Evolutionary conservation across 2,888 invertebrate genomes (phyloP).

Genomic region (Andrena fulva): DNA sequence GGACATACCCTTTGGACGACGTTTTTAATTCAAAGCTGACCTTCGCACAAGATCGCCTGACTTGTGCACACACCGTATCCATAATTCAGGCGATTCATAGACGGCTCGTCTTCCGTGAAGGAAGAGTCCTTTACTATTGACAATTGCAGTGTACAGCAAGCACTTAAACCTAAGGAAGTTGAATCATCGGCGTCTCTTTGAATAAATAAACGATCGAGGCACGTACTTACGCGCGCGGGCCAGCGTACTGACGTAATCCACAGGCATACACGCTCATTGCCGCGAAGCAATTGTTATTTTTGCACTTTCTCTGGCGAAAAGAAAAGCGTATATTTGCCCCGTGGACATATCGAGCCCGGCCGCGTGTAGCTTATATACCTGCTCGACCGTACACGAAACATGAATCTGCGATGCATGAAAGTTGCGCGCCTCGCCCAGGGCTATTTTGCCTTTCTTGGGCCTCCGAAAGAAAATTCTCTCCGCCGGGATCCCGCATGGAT

Average conservation of each 20-base stretch:
- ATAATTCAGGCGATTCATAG: neutral
- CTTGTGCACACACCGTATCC: neutral
- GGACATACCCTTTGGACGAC: too few species aligned
- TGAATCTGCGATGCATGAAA: constrained; percentile 59
- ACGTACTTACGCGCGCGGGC: constrained; percentile 10
- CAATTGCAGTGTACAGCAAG: neutral
- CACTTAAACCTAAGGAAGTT: neutral
- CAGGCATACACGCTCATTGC: constrained; percentile 30
- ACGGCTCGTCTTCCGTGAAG: neutral
- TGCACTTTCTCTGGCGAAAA: constrained; percentile 71
- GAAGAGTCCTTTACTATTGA: neutral
- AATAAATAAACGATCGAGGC: constrained; percentile 8
- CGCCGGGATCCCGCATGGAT: constrained; percentile 22
- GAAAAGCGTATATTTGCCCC: constrained; percentile 41
- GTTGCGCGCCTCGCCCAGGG: constrained; percentile 48
- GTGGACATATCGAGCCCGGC: constrained; percentile 8
- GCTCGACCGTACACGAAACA: constrained; percentile 27
- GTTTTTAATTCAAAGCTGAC: too few species aligned
- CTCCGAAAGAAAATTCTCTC: constrained; percentile 44
- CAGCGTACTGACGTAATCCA: constrained; percentile 65
- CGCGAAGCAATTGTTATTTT: constrained; percentile 71
- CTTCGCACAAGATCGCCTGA: too few species aligned
- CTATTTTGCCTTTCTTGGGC: constrained; percentile 40
- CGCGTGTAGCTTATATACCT: constrained; percentile 11
- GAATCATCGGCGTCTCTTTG: neutral